Conservation (phyloP, 2,797 vertebrate species). For the Melanotaenia pygmaea region DNA sequence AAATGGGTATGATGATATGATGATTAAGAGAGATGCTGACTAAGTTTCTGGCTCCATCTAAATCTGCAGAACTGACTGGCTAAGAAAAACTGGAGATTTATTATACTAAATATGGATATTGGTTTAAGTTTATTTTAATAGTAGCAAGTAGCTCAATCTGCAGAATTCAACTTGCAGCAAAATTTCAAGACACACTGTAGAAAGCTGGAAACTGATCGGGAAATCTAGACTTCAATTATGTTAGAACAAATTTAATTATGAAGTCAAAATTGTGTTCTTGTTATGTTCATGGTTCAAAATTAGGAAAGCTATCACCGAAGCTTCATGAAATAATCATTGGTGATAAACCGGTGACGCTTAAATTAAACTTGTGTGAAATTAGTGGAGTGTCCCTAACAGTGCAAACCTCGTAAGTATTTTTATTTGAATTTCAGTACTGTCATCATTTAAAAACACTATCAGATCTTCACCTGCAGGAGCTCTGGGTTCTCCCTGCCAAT, state of each 20-base stretch:
- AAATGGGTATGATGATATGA: too few relatives aligned
- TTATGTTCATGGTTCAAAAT: neutral
- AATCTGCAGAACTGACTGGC: neutral
- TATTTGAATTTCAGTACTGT: neutral
- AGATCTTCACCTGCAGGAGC: slow-evolving; percentile 87
- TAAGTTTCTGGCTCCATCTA: neutral
- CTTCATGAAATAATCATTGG: neutral
- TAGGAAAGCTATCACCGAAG: neutral
- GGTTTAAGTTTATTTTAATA: neutral
- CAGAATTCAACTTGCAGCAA: neutral
- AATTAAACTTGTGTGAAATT: neutral
- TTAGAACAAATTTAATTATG: neutral
- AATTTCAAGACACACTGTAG: neutral
- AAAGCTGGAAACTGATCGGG: neutral
- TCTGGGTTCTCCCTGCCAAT: slow-evolving; percentile 96
- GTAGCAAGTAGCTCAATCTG: neutral
- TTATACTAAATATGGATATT: neutral
- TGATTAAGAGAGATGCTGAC: too few relatives aligned
- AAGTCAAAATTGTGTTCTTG: neutral
- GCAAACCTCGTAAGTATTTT: neutral
- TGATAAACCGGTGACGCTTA: neutral
- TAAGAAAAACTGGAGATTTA: neutral
- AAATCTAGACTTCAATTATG: neutral
- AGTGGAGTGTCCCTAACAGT: neutral
- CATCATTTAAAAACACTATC: neutral